phyloP scores from a whole-genome alignment of 2,888 invertebrate genomes.

The Cheilosia vulpina region DNA sequence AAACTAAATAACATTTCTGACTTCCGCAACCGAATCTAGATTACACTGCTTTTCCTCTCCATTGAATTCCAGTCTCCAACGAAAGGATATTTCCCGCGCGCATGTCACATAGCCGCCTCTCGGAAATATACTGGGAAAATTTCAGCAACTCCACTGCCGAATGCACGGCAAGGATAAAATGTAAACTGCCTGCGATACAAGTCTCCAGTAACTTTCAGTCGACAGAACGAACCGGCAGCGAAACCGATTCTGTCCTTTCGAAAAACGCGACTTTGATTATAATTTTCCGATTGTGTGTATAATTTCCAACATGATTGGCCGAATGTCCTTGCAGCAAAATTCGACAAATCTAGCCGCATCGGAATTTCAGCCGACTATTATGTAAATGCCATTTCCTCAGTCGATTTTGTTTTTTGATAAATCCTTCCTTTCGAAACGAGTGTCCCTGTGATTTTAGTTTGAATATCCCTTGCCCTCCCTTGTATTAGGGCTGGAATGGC shows the following conservation, averaged over 20 bases:
- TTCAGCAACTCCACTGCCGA: not conserved
- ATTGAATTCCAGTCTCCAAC: slow-evolving; percentile 64
- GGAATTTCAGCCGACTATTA: slow-evolving; percentile 46
- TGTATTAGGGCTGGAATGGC: slow-evolving; percentile 2
- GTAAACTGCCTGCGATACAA: slow-evolving; percentile 41
- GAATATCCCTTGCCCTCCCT: slow-evolving; percentile 5
- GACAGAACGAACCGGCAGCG: slow-evolving; percentile 68
- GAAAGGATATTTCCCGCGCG: slow-evolving; percentile 47
- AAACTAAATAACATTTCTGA: not conserved
- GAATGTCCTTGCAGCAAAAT: slow-evolving; percentile 23
- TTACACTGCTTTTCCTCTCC: not conserved
- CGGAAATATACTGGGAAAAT: slow-evolving; percentile 63
- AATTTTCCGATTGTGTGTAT: not conserved
- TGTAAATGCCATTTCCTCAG: slow-evolving; percentile 43
- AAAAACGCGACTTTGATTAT: slow-evolving; percentile 31
- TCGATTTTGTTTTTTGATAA: slow-evolving; percentile 30
- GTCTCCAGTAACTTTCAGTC: slow-evolving; percentile 65
- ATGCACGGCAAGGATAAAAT: slow-evolving; percentile 41
- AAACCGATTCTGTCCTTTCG: slow-evolving; percentile 31
- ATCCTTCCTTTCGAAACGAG: slow-evolving; percentile 36
- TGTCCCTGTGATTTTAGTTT: slow-evolving; percentile 10
- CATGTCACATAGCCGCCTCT: slow-evolving; percentile 2
- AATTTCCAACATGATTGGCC: not conserved
- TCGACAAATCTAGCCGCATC: slow-evolving; percentile 3
- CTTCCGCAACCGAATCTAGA: not conserved